These are phyloP conservation scores for Acrobasis suavella DNA, from an alignment of 2,888 invertebrate species.

Conservation along the genomic window DNA sequence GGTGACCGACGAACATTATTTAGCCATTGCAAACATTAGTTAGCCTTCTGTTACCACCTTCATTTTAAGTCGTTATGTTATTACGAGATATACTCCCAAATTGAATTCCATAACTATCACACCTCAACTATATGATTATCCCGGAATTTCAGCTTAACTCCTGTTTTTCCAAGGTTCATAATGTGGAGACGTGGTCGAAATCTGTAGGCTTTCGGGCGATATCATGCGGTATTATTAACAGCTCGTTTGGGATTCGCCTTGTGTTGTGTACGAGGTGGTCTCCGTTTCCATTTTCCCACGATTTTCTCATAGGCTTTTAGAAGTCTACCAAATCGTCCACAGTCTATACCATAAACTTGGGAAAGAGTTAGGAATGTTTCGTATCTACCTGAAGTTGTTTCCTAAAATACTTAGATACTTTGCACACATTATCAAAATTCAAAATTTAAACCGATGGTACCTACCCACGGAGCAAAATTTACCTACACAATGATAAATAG, in stretches of 20 bases:
- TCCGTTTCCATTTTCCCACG: constrained; percentile 43
- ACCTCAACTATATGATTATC: constrained; percentile 32
- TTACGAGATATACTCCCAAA: constrained; percentile 53
- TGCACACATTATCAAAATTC: no score
- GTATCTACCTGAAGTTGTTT: no score
- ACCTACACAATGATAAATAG: no score
- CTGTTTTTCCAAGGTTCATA: constrained; percentile 35
- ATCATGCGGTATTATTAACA: constrained; percentile 76
- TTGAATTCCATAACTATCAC: constrained; percentile 57
- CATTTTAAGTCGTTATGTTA: constrained; percentile 24
- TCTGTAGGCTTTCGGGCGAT: constrained; percentile 60
- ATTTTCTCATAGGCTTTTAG: background rate
- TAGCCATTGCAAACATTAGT: no score
- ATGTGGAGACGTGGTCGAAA: constrained; percentile 37
- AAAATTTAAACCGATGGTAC: no score
- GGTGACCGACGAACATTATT: no score
- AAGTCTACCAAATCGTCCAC: no score
- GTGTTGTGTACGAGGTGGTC: constrained; percentile 56
- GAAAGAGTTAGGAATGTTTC: no score
- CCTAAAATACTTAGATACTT: no score
- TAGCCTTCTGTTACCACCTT: background rate
- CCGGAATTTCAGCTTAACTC: constrained; percentile 34
- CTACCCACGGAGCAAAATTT: no score
- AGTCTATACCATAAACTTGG: no score
- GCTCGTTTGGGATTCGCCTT: constrained; percentile 75